Conservation (phyloP, 2,797 vertebrate species). For the Poeciliopsis presidionis region DNA sequence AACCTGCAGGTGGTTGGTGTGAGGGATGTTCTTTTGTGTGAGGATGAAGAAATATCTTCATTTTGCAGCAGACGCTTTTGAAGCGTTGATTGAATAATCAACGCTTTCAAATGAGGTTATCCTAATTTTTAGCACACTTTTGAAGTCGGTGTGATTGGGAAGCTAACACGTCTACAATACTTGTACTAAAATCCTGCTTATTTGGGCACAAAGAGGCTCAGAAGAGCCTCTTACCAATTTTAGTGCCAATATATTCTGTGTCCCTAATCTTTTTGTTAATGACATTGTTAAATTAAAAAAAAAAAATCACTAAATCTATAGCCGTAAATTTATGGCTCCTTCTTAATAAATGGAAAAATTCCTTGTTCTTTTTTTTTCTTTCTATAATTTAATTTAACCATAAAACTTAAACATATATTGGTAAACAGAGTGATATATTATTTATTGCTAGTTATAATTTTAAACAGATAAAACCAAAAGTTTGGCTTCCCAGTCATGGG, state of each 20-base stretch:
- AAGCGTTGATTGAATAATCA: background rate
- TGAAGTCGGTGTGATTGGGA: background rate
- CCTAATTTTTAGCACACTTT: background rate
- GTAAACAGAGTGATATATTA: background rate
- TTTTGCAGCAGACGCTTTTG: background rate
- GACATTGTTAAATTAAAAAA: no score
- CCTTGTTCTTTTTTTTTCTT: background rate
- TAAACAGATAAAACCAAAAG: background rate
- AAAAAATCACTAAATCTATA: background rate
- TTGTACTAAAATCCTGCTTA: background rate
- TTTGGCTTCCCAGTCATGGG: background rate
- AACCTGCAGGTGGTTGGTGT: slow-evolving; percentile 31
- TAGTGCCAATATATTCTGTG: no score
- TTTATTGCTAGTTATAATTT: background rate
- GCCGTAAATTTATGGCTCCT: background rate
- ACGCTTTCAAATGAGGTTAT: background rate
- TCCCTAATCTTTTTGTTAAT: no score
- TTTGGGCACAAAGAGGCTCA: background rate
- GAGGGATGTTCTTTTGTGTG: slow-evolving; percentile 14
- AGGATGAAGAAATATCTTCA: background rate
- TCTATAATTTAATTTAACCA: background rate
- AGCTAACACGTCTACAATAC: background rate
- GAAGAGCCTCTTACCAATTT: background rate
- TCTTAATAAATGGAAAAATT: background rate
- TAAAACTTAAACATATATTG: background rate